Conservation (phyloP, 1,140 invertebrate species). For the Euschistus heros region DNA sequence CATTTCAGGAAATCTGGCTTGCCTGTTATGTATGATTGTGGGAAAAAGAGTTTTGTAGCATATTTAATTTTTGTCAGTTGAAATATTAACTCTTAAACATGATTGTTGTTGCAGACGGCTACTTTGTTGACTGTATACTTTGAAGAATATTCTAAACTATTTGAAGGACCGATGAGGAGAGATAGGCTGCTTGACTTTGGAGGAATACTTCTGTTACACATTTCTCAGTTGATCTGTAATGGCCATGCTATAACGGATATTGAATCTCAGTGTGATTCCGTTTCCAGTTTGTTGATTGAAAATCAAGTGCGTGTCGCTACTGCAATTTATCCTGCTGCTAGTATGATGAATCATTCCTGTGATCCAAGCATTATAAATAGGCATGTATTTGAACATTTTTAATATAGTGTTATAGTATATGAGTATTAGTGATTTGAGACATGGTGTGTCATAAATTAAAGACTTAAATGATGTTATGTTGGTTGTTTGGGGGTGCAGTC, state of each 20-base stretch:
- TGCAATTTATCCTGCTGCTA: constrained; percentile 77
- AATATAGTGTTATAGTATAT: too few species aligned
- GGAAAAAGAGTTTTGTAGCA: too few species aligned
- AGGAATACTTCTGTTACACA: constrained; percentile 52
- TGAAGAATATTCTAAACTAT: constrained; percentile 42
- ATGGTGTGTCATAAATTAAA: background rate
- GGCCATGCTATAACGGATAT: constrained; percentile 56
- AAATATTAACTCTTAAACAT: background rate
- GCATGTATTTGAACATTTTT: constrained; percentile 37
- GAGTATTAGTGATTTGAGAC: background rate
- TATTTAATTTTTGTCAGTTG: too few species aligned
- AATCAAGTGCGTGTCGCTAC: constrained; percentile 57
- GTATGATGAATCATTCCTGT: constrained; percentile 86
- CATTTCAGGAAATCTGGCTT: too few species aligned
- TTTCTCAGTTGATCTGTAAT: constrained; percentile 69
- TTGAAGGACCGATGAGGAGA: constrained; percentile 33
- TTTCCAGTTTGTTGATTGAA: constrained; percentile 29
- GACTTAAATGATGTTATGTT: background rate
- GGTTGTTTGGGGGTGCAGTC: too few species aligned
- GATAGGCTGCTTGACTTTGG: constrained; percentile 42
- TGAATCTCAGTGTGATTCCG: constrained; percentile 30
- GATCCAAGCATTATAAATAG: constrained; percentile 69
- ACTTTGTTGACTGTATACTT: constrained; percentile 44
- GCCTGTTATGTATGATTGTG: too few species aligned
- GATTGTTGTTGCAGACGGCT: constrained; percentile 42